Evolutionary conservation across 2,888 invertebrate genomes (phyloP).

Genomic region (Phytoseiulus persimilis): DNA sequence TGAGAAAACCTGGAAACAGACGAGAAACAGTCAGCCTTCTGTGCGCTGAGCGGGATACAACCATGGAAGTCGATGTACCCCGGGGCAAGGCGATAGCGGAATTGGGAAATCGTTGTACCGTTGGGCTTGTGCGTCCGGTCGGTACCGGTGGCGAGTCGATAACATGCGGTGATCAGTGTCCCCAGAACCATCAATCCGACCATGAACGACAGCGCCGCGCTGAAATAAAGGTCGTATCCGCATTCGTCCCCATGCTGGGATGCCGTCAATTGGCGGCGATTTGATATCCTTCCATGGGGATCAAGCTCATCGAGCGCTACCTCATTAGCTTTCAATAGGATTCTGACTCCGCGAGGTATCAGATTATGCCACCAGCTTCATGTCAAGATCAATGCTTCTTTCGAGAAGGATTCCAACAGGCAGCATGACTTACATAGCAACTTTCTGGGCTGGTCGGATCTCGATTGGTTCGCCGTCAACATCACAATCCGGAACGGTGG

Average conservation of each 20-base stretch:
- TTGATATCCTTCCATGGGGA: too few relatives aligned
- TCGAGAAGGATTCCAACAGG: too few relatives aligned
- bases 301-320: too few relatives aligned
- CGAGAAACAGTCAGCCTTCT: neutral
- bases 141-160: conserved; percentile 11
- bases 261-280: neutral
- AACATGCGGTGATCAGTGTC: neutral
- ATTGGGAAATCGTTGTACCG: too few relatives aligned
- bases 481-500: conserved; percentile 15
- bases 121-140: conserved; percentile 14
- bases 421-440: conserved; percentile 7
- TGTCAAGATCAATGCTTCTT: too few relatives aligned
- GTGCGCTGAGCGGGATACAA: too few relatives aligned
- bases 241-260: neutral
- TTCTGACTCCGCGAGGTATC: too few relatives aligned
- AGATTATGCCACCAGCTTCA: too few relatives aligned
- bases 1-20: neutral
- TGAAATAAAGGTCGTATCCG: neutral
- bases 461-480: conserved; percentile 23
- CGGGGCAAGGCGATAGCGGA: too few relatives aligned
- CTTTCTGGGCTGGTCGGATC: conserved; percentile 13
- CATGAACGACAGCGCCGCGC: conserved; percentile 13
- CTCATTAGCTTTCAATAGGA: too few relatives aligned
- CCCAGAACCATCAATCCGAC: neutral
- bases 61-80: too few relatives aligned